Evolutionary conservation across 2,797 vertebrate species (phyloP).

Genomic region (Microctenopoma lineatum): DNA sequence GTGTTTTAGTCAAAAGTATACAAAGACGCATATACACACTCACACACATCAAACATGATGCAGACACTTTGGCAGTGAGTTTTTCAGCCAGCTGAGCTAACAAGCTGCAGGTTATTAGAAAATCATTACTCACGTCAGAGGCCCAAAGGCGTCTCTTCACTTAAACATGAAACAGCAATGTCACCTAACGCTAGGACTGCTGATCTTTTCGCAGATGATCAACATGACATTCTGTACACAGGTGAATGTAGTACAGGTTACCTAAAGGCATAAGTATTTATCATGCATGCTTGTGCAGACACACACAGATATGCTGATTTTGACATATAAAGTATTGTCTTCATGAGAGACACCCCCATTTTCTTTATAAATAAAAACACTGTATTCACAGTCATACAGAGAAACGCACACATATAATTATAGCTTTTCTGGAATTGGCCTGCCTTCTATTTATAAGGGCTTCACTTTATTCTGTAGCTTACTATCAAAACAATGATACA

Average conservation of each 20-base stretch:
- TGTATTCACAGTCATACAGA: too few relatives aligned
- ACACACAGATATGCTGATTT: constrained; percentile 9
- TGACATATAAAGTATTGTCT: constrained; percentile 30
- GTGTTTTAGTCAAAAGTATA: constrained; percentile 36
- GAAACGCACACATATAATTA: background rate
- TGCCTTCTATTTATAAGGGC: constrained; percentile 14
- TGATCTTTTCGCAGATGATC: constrained; percentile 27
- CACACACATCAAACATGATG: constrained; percentile 47
- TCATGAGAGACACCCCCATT: background rate
- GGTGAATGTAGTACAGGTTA: constrained; percentile 16
- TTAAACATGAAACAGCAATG: constrained; percentile 41
- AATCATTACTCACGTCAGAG: constrained; percentile 59
- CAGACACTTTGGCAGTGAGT: constrained; percentile 47
- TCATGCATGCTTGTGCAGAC: background rate
- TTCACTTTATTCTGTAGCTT: constrained; percentile 30
- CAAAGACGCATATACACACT: constrained; percentile 15
- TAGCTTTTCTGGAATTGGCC: constrained; percentile 18
- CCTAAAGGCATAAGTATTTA: constrained; percentile 4
- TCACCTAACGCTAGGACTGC: constrained; percentile 44
- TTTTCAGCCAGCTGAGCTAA: constrained; percentile 67
- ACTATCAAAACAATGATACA: constrained; percentile 42
- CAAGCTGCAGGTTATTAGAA: constrained; percentile 71
- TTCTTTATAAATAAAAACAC: background rate
- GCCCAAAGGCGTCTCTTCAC: constrained; percentile 43
- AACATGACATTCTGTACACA: constrained; percentile 10